A percentile compares a stretch with the other conserved stretches of the same genome.
These are phyloP conservation scores for Rhopilema esculentum DNA, from an alignment of 30 jellyfish, hydroid and myxozoan species.

Conservation along the genomic window DNA sequence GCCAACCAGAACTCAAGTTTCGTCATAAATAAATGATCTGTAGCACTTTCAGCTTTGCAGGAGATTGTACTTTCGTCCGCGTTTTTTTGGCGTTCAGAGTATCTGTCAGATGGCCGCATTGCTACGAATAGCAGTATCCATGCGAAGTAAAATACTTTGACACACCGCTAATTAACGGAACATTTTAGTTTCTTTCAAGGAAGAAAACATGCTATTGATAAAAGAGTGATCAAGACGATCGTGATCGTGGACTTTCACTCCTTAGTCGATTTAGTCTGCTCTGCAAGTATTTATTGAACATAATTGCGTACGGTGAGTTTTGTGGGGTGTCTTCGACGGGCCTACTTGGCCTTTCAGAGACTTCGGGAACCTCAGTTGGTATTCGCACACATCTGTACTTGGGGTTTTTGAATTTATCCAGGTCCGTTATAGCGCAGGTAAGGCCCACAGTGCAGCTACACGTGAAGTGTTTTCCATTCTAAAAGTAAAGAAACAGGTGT, in stretches of 20 bases:
- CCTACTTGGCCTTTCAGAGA: conserved; percentile 39
- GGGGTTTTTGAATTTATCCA: conserved; percentile 70
- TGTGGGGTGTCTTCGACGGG: conserved; percentile 35
- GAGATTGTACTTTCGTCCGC: background rate
- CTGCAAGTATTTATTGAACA: conserved; percentile 47
- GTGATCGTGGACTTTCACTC: conserved; percentile 5
- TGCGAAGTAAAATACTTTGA: conserved; percentile 2
- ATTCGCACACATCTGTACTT: conserved; percentile 79
- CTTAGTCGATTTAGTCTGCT: conserved; percentile 40
- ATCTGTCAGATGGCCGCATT: conserved; percentile 26
- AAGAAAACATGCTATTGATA: background rate
- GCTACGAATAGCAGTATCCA: conserved; percentile 35
- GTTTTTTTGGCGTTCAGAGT: background rate
- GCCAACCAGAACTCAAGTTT: background rate
- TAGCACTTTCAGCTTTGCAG: background rate
- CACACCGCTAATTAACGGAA: conserved; percentile 62
- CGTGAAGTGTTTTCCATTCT: conserved; percentile 75
- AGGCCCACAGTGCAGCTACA: conserved; percentile 82
- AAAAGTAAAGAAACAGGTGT: conserved; percentile 1
- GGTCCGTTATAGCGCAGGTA: conserved; percentile 78
- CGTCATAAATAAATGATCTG: background rate
- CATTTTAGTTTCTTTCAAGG: conserved; percentile 12
- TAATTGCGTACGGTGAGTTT: conserved; percentile 43
- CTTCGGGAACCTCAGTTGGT: conserved; percentile 84
- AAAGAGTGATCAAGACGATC: conserved; percentile 21